These are phyloP conservation scores for Pavo muticus DNA, from an alignment of 2,113 vertebrate genomes.

Conservation along the genomic window DNA sequence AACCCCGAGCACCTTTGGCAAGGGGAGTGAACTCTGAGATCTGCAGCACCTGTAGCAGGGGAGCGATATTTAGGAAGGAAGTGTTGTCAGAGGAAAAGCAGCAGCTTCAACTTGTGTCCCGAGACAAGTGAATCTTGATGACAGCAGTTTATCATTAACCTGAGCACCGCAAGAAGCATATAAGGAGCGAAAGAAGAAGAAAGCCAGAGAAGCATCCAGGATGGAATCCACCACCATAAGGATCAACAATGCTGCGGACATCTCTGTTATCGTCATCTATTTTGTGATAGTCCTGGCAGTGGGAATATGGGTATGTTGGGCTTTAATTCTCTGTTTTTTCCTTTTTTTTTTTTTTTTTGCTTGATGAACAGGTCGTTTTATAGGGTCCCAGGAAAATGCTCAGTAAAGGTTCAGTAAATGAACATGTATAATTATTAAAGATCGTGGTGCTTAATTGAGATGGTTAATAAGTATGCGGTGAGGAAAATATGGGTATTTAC, in stretches of 20 bases:
- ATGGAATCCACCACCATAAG: slow-evolving; percentile 8
- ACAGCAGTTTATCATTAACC: slow-evolving; percentile 80
- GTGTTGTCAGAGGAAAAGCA: not conserved
- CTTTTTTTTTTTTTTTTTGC: not conserved
- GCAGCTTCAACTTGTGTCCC: slow-evolving; percentile 29
- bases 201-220: slow-evolving; percentile 6
- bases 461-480: not conserved
- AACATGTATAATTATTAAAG: not conserved
- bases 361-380: not conserved
- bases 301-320: slow-evolving; percentile 90
- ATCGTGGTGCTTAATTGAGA: not conserved
- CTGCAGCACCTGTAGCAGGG: slow-evolving; percentile 26
- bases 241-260: slow-evolving; percentile 91
- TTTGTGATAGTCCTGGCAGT: slow-evolving; percentile 92
- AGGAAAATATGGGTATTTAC: not conserved
- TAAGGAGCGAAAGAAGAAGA: slow-evolving; percentile 57
- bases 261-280: slow-evolving; percentile 93
- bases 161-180: slow-evolving; percentile 33
- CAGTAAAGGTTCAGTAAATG: not conserved
- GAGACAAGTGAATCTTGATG: slow-evolving; percentile 57
- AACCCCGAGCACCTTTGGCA: slow-evolving; percentile 33
- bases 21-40: not conserved
- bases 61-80: not conserved
- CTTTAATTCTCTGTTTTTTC: not conserved
- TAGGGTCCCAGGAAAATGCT: not conserved